Percentiles rank a stretch among this genome's conserved stretches.
phyloP scores from a whole-genome alignment of 1,140 invertebrate genomes.

The Dinothrombium tinctorium region DNA sequence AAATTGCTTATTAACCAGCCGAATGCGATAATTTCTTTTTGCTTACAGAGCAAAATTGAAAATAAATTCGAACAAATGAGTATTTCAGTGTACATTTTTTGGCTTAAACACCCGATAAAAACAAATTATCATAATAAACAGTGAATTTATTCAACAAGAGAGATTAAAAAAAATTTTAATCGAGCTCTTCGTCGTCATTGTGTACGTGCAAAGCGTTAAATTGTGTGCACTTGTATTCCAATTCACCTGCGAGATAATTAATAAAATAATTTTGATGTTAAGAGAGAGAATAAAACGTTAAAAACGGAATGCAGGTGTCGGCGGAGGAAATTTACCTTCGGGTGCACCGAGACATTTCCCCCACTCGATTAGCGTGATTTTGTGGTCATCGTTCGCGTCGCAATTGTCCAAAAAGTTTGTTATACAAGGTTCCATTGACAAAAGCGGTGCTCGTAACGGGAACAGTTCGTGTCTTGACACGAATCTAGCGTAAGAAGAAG shows the following conservation, averaged over 20 bases:
- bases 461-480: conserved; percentile 81
- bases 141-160: too few species aligned
- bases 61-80: too few species aligned
- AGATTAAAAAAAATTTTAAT: too few species aligned
- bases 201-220: too few species aligned
- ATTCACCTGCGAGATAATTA: conserved; percentile 6
- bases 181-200: too few species aligned
- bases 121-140: too few species aligned
- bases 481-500: too few species aligned
- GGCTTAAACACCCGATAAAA: too few species aligned
- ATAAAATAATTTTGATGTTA: not conserved
- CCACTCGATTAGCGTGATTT: conserved; percentile 67
- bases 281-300: not conserved
- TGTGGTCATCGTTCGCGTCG: conserved; percentile 60
- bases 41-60: too few species aligned
- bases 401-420: conserved; percentile 77
- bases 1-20: too few species aligned
- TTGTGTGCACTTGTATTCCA: conserved; percentile 10
- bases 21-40: too few species aligned
- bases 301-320: not conserved
- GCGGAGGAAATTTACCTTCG: conserved; percentile 25
- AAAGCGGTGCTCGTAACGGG: conserved; percentile 68
- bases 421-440: conserved; percentile 80
- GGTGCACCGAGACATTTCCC: conserved; percentile 65
- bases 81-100: too few species aligned